Evolutionary conservation across 2,888 invertebrate genomes (phyloP).

Genomic region (Apotomis turbidana): DNA sequence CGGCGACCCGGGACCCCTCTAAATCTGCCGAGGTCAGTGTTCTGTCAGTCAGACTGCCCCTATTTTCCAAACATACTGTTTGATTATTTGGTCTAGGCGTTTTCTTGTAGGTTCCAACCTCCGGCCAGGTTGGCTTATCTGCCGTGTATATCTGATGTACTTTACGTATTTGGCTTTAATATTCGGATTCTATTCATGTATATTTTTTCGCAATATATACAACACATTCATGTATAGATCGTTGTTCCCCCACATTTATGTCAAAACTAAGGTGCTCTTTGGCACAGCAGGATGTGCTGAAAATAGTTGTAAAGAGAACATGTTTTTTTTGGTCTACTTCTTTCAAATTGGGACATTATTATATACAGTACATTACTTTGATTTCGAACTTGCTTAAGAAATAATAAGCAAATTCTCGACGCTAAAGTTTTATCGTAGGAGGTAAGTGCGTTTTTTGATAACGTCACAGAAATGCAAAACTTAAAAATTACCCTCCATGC

Average conservation of each 20-base stretch:
- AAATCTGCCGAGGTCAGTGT: too few species aligned
- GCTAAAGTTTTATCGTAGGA: too few species aligned
- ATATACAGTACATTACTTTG: not conserved
- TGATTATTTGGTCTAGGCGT: too few species aligned
- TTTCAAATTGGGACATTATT: not conserved
- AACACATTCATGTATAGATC: not conserved
- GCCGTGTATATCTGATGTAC: slow-evolving; percentile 13
- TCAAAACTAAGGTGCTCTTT: slow-evolving; percentile 31
- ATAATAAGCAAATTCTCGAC: not conserved
- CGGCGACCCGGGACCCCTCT: too few species aligned
- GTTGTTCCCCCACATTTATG: not conserved
- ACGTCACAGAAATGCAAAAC: too few species aligned
- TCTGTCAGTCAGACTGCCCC: too few species aligned
- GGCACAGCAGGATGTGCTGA: not conserved
- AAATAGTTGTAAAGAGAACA: slow-evolving; percentile 9
- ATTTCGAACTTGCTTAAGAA: not conserved
- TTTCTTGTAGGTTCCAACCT: not conserved
- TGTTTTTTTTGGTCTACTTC: not conserved
- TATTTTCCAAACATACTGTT: too few species aligned
- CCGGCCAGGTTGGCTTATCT: not conserved
- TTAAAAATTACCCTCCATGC: too few species aligned
- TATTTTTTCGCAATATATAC: not conserved
- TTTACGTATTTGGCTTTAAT: not conserved
- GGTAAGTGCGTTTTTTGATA: too few species aligned
- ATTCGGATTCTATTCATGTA: slow-evolving; percentile 11